Evolutionary conservation across 2,797 vertebrate species (phyloP).

Genomic region (Fistularia commersonii): DNA sequence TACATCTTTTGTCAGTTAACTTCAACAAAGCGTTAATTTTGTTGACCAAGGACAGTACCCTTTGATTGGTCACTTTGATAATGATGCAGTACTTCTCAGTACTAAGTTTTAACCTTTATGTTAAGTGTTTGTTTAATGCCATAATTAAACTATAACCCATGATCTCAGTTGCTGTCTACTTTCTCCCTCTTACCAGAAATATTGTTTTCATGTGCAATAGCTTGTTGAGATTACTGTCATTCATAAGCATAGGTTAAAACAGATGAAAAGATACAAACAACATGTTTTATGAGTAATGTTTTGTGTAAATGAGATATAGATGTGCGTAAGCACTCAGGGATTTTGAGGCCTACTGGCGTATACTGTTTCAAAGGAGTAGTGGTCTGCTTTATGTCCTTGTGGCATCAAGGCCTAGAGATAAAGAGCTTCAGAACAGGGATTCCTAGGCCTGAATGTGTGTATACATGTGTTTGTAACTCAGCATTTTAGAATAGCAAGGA

Average conservation of each 20-base stretch:
- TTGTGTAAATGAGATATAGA: slow-evolving; percentile 39
- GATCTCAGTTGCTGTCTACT: slow-evolving; percentile 12
- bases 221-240: slow-evolving; percentile 45
- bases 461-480: slow-evolving; percentile 23
- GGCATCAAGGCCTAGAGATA: slow-evolving; percentile 32
- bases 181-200: slow-evolving; percentile 30
- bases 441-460: slow-evolving; percentile 8
- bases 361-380: slow-evolving; percentile 62
- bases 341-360: slow-evolving; percentile 41
- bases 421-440: slow-evolving; percentile 28
- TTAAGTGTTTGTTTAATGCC: slow-evolving; percentile 37
- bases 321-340: slow-evolving; percentile 43
- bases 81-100: slow-evolving; percentile 24
- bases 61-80: slow-evolving; percentile 26
- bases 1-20: too few relatives aligned
- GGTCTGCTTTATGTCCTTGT: slow-evolving; percentile 54
- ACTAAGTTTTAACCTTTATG: slow-evolving; percentile 28
- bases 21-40: too few relatives aligned
- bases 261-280: slow-evolving; percentile 49
- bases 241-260: slow-evolving; percentile 26
- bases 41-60: neutral
- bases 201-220: slow-evolving; percentile 30
- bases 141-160: slow-evolving; percentile 22
- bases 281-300: slow-evolving; percentile 60
- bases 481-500: slow-evolving; percentile 30